Evolutionary conservation across 2,888 invertebrate genomes (phyloP).

Genomic region (Cremastinae sp.): DNA sequence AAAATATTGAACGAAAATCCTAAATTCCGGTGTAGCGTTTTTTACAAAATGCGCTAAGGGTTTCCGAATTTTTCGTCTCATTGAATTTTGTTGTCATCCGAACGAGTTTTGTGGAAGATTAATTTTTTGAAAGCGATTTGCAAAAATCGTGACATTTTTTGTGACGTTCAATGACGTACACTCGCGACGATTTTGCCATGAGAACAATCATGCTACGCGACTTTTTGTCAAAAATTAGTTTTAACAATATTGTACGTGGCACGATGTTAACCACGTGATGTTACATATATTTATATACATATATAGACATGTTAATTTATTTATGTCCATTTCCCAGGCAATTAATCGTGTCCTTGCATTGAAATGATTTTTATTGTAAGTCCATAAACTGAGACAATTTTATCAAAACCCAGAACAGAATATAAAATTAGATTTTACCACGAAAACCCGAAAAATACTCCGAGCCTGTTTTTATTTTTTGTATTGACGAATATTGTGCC

Average conservation of each 20-base stretch:
- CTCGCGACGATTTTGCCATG: slow-evolving; percentile 56
- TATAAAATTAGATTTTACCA: too few relatives aligned
- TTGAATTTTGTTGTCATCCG: too few relatives aligned
- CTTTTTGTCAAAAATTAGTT: slow-evolving; percentile 53
- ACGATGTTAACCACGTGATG: neutral
- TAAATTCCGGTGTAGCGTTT: too few relatives aligned
- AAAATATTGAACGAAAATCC: neutral
- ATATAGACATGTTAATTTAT: slow-evolving; percentile 4
- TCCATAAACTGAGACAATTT: neutral
- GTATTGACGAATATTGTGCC: neutral
- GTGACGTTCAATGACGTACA: slow-evolving; percentile 56
- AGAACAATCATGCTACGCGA: slow-evolving; percentile 60
- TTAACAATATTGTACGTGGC: slow-evolving; percentile 44
- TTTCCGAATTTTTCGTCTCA: too few relatives aligned
- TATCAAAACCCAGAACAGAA: too few relatives aligned
- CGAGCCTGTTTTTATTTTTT: neutral
- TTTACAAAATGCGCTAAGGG: neutral
- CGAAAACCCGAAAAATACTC: neutral
- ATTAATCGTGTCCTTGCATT: too few relatives aligned
- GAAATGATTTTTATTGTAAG: too few relatives aligned
- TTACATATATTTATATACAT: slow-evolving; percentile 2
- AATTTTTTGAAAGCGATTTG: slow-evolving; percentile 27
- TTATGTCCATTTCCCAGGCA: slow-evolving; percentile 22
- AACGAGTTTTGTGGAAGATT: neutral
- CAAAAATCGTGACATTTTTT: slow-evolving; percentile 38